These are phyloP conservation scores for Dynastes tityus DNA, from an alignment of 2,888 invertebrate genomes.

Conservation along the genomic window DNA sequence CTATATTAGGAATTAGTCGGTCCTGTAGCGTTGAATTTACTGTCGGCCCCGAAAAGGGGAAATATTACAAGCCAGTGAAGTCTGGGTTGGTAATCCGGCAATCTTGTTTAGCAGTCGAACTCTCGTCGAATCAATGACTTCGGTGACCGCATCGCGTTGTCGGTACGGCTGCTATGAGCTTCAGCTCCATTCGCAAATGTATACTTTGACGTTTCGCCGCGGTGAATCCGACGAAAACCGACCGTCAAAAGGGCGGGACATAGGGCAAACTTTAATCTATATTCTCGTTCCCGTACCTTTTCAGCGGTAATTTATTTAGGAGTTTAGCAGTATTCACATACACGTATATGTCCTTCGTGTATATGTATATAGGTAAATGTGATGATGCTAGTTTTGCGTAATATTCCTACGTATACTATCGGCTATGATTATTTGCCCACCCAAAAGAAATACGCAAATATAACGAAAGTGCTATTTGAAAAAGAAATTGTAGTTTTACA, in stretches of 20 bases:
- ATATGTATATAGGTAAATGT: too few relatives aligned
- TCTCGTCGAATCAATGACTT: constrained; percentile 28
- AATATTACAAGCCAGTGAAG: constrained; percentile 11
- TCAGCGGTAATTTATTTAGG: constrained; percentile 7
- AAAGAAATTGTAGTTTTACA: too few relatives aligned
- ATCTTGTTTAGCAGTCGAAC: constrained; percentile 33
- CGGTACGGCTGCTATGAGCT: background rate
- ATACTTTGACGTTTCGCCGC: constrained; percentile 28
- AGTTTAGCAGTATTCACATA: background rate
- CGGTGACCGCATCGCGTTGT: background rate
- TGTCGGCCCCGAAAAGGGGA: background rate
- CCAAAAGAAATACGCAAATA: too few relatives aligned
- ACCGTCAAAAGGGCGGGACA: constrained; percentile 18
- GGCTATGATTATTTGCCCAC: too few relatives aligned
- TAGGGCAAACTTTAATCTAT: constrained; percentile 3
- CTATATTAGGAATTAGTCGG: constrained; percentile 55
- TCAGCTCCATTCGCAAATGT: constrained; percentile 31
- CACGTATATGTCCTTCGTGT: background rate
- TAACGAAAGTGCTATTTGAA: too few relatives aligned
- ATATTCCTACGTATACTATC: too few relatives aligned
- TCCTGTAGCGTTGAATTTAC: constrained; percentile 47
- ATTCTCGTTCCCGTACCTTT: background rate
- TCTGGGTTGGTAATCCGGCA: constrained; percentile 24
- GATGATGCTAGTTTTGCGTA: too few relatives aligned
- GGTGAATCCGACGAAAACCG: constrained; percentile 27